phyloP scores from a whole-genome alignment of 2,888 invertebrate species.

The Beris chalybata region DNA sequence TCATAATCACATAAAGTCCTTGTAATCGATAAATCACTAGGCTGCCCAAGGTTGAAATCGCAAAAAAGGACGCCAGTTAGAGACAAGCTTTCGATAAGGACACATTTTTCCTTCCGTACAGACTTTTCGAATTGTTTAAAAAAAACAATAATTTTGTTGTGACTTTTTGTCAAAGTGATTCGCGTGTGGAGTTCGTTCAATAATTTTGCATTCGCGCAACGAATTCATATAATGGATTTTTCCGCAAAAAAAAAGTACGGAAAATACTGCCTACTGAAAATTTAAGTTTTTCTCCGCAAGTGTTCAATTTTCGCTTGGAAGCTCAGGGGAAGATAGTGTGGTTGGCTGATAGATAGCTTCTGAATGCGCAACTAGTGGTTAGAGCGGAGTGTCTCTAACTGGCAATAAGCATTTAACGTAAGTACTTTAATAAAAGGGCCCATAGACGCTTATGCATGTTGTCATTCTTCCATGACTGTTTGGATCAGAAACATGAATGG shows the following conservation, averaged over 20 bases:
- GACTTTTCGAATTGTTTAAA: constrained; percentile 9
- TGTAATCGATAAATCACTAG: constrained; percentile 18
- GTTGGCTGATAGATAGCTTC: constrained; percentile 3
- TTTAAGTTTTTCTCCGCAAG: neutral
- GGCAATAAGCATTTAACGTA: constrained; percentile 23
- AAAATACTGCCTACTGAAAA: too few species aligned
- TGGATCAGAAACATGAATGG: too few species aligned
- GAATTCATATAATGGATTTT: too few species aligned
- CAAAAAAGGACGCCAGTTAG: constrained; percentile 38
- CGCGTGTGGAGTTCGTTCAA: too few species aligned
- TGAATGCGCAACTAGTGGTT: constrained; percentile 39
- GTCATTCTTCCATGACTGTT: too few species aligned
- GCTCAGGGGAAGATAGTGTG: neutral
- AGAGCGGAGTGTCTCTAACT: neutral
- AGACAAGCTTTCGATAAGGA: constrained; percentile 38
- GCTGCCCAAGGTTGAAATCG: constrained; percentile 39
- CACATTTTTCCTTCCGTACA: constrained; percentile 30
- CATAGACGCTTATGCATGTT: too few species aligned
- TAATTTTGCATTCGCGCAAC: too few species aligned
- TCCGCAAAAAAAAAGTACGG: too few species aligned
- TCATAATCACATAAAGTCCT: too few species aligned
- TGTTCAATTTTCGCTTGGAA: constrained; percentile 1
- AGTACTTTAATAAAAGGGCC: constrained; percentile 23
- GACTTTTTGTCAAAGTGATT: too few species aligned
- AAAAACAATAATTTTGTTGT: too few species aligned